phyloP scores from a whole-genome alignment of 1,140 invertebrate species.

The Lucilia cuprina region DNA sequence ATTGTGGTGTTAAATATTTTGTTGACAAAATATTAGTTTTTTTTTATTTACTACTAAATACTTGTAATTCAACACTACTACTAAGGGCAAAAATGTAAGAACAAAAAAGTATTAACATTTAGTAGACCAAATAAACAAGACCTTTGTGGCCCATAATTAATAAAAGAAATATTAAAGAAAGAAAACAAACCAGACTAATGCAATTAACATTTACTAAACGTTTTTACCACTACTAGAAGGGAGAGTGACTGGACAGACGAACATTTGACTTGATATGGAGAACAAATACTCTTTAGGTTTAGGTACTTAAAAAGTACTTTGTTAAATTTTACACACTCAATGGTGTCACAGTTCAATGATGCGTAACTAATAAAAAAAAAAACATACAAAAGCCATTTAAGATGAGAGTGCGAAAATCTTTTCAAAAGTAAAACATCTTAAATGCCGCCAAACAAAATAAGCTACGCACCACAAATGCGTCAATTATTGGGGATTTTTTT shows the following conservation, averaged over 20 bases:
- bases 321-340: background rate
- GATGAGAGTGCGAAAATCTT: background rate
- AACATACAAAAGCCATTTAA: background rate
- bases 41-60: background rate
- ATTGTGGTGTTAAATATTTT: no score
- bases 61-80: background rate
- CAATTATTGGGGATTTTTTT: background rate
- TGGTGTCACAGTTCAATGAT: background rate
- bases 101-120: background rate
- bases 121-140: background rate
- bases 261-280: no score
- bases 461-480: background rate
- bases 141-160: conserved; percentile 1
- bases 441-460: background rate
- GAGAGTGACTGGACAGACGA: no score
- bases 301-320: background rate
- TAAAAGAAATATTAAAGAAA: background rate
- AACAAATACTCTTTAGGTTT: background rate
- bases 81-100: background rate
- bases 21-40: no score
- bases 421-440: background rate
- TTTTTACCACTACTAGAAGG: background rate
- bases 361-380: background rate
- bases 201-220: conserved; percentile 2
- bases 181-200: background rate